Evolutionary conservation across 2,888 invertebrate species (phyloP).

Genomic region (Chrysolina oricalcia): DNA sequence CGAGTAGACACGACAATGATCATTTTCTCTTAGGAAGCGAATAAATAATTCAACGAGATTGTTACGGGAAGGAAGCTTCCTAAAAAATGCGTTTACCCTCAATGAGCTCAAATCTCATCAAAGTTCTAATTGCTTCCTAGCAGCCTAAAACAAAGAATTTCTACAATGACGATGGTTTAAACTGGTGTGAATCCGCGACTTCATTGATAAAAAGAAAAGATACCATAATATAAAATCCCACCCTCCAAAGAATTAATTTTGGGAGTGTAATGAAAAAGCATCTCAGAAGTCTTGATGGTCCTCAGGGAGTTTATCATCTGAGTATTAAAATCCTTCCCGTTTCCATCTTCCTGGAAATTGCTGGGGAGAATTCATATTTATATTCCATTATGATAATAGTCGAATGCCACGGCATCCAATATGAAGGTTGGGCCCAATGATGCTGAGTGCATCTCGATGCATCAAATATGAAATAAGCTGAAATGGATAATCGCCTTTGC

Average conservation of each 20-base stretch:
- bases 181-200: neutral
- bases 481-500: too few relatives aligned
- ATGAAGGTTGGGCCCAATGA: neutral
- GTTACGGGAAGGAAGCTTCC: too few relatives aligned
- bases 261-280: constrained; percentile 4
- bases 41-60: too few relatives aligned
- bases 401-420: neutral
- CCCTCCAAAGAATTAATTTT: neutral
- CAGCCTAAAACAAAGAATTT: neutral
- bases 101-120: neutral
- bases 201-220: neutral
- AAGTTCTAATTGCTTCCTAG: neutral
- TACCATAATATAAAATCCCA: constrained; percentile 4
- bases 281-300: constrained; percentile 9
- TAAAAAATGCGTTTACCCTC: neutral
- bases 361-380: neutral
- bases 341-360: neutral
- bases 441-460: neutral
- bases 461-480: too few relatives aligned
- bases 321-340: neutral
- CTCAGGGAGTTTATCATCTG: neutral
- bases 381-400: neutral
- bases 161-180: neutral
- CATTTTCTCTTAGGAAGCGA: too few relatives aligned
- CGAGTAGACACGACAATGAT: too few relatives aligned